phyloP scores from a whole-genome alignment of 2,888 invertebrate genomes.

The Perizoma affinitatum region DNA sequence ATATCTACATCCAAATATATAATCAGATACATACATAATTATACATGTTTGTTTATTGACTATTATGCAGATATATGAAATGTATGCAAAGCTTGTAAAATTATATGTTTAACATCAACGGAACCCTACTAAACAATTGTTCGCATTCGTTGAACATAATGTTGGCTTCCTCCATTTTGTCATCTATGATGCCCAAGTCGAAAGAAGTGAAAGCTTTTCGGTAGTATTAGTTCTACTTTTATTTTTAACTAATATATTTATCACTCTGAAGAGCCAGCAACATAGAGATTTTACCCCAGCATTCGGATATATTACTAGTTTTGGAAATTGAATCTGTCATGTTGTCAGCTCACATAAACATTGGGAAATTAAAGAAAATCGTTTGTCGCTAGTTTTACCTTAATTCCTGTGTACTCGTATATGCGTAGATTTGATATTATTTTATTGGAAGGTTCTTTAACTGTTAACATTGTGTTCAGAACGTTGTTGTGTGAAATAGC shows the following conservation, averaged over 20 bases:
- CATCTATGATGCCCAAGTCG: neutral
- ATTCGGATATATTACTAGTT: slow-evolving; percentile 19
- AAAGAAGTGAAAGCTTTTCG: slow-evolving; percentile 4
- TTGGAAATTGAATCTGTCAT: slow-evolving; percentile 23
- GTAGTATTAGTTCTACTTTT: slow-evolving; percentile 1
- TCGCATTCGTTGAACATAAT: neutral
- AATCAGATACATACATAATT: too few species aligned
- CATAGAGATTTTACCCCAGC: neutral
- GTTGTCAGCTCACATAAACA: slow-evolving; percentile 25
- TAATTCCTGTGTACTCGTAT: slow-evolving; percentile 22
- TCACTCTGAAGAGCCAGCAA: neutral
- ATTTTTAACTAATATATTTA: slow-evolving; percentile 1
- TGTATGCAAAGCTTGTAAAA: too few species aligned
- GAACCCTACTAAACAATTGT: neutral
- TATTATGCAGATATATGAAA: too few species aligned
- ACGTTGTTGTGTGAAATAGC: neutral
- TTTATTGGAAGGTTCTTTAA: slow-evolving; percentile 9
- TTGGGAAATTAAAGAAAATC: too few species aligned
- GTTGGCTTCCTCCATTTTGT: slow-evolving; percentile 3
- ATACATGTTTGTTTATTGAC: too few species aligned
- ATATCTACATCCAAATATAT: too few species aligned
- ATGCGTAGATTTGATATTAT: slow-evolving; percentile 10
- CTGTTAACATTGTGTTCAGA: slow-evolving; percentile 1
- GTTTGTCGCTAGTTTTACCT: slow-evolving; percentile 4
- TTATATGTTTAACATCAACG: too few species aligned